Conservation (phyloP, 2,113 vertebrate genomes). For the Boulengeromyrus knoepffleri region DNA sequence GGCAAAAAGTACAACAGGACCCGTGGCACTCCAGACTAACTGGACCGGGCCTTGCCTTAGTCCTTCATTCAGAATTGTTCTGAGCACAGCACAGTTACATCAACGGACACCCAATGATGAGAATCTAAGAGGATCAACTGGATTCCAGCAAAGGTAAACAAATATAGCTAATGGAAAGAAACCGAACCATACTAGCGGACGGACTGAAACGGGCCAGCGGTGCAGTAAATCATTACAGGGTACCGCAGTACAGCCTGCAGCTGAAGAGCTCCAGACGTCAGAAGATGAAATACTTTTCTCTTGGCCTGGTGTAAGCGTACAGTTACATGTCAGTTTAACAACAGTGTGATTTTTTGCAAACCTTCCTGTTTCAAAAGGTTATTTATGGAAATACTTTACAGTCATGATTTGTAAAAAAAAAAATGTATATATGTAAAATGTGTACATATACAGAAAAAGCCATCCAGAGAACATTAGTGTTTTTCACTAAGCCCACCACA, state of each 20-base stretch:
- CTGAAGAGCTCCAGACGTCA: background rate
- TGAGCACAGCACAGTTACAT: background rate
- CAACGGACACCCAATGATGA: background rate
- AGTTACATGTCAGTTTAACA: background rate
- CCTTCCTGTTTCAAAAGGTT: background rate
- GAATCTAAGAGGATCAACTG: background rate
- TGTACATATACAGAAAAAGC: background rate
- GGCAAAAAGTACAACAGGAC: background rate
- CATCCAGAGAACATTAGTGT: background rate
- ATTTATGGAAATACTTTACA: background rate
- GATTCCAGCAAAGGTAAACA: background rate
- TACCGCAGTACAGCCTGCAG: background rate
- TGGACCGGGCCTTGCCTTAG: background rate
- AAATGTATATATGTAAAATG: background rate
- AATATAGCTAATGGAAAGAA: background rate
- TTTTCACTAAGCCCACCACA: background rate
- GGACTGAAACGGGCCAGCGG: background rate
- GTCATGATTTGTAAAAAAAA: background rate
- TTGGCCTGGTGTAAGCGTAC: background rate
- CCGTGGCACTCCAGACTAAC: background rate
- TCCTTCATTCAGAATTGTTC: background rate
- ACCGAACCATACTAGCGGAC: background rate
- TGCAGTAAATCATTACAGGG: background rate
- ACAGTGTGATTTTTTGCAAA: background rate
- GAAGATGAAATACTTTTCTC: background rate